Evolutionary conservation across 2,797 vertebrate species (phyloP), one percentile per base, ranked within the genome.

Genomic region (Chrysocyon brachyurus): DNA sequence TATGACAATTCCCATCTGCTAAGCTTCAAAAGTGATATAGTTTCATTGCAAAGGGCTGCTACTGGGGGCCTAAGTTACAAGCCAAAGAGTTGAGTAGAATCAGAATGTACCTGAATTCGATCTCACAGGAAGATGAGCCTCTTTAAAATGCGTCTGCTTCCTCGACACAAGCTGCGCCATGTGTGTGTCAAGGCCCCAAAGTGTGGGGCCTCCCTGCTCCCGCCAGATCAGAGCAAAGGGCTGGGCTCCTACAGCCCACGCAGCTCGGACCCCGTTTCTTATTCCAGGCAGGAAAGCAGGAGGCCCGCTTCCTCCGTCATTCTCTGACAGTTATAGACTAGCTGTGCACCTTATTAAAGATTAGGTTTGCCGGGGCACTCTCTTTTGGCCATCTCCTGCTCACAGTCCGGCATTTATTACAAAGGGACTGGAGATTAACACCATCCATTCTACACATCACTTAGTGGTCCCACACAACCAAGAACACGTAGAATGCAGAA

Each of bases 281-380:
- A 98, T 98, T 98, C 98, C 72, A 94, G 97, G 97, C 98, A 98
- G 98, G 97, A 91, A 97, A 96, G 97, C 98, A 98, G 97, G 97
- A 98, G 94, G 96, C 95, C 75, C 4, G 73, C 95, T 98, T 98
- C 97, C 73, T 99, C 98, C 88, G 89, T 98, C 98, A 99, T 97
- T 94, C 96, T 91, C 94, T 98, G 99, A 98, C 98, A 99, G 98
- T 98, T 99, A 99, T 98, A 98, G 98, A 99, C 98, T 98, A 97
- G 97, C 97, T 96, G 96, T 97, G 97, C 92, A 98, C 98, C 99
- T 99, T 99, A 99, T 99, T 98, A 99, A 98, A 99, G 98, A 99
- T 98, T 98, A 98, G 98, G 97, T 92, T 98, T 99, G 98, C 98
- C 97, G 49, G 78, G 98, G 90, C 98, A 98, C 97, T 98, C 97